A percentile compares a stretch with the other conserved stretches of the same genome.
Evolutionary conservation across 2,888 invertebrate species (phyloP).

Genomic region (Nymphalis urticae): DNA sequence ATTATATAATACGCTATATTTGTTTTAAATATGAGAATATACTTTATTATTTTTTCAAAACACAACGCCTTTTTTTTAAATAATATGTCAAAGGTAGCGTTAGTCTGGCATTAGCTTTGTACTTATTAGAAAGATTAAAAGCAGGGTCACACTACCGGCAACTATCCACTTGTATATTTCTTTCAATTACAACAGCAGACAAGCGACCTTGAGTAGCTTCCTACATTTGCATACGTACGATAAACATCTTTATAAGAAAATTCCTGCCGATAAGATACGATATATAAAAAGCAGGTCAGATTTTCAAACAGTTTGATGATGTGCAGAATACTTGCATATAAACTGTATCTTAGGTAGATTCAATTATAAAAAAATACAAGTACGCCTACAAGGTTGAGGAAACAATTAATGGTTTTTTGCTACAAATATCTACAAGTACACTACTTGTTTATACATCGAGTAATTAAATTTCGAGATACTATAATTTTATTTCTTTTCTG

Average conservation of each 20-base stretch:
- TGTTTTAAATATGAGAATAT: too few relatives aligned
- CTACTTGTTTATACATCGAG: too few relatives aligned
- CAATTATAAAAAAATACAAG: slow-evolving; percentile 1
- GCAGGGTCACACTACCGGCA: slow-evolving; percentile 22
- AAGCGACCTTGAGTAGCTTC: slow-evolving; percentile 38
- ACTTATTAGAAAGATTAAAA: neutral
- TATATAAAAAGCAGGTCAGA: slow-evolving; percentile 29
- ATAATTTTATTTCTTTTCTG: too few relatives aligned
- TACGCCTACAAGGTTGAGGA: neutral
- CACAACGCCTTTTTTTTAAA: too few relatives aligned
- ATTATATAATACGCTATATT: too few relatives aligned
- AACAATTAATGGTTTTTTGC: neutral
- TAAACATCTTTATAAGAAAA: slow-evolving; percentile 25
- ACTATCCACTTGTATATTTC: slow-evolving; percentile 40
- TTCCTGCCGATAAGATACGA: slow-evolving; percentile 16
- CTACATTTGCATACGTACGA: slow-evolving; percentile 33
- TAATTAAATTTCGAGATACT: too few relatives aligned
- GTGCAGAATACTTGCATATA: slow-evolving; percentile 16
- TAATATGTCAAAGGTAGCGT: too few relatives aligned
- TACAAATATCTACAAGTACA: too few relatives aligned
- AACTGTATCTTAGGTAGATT: slow-evolving; percentile 5
- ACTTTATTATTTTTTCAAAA: too few relatives aligned
- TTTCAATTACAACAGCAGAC: slow-evolving; percentile 41
- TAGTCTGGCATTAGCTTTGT: neutral
- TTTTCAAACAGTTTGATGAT: slow-evolving; percentile 24